Evolutionary conservation across 2,113 vertebrate species (phyloP), one percentile per base, ranked within the genome.

Genomic region (Zosterops borbonicus): DNA sequence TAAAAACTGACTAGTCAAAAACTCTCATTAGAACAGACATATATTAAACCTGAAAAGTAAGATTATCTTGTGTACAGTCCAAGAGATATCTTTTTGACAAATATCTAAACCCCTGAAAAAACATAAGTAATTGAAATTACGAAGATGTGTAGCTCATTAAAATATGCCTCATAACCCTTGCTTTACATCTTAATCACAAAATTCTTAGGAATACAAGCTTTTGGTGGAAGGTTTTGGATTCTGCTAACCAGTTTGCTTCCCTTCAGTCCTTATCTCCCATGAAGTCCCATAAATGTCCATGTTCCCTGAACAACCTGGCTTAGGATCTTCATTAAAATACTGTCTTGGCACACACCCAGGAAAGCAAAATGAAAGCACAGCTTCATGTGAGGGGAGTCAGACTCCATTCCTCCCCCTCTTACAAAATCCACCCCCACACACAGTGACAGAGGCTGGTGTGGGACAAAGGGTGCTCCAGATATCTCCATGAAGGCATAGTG

Each of bases 401-500:
- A 23, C 10, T 78, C 10, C 23, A 14, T 7, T 53, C 28, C 41
- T 81, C 55, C 29, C 24, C 42, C 20, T 80, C 13, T 60, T 18
- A 49, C 9, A 44, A 84, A 63, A n/a, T 33, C 6, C 31, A 37
- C 3, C 1, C 14, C 0, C 15, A 55, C 6, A 42, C 16, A 24
- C 3, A 49, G 5, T 0, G 3, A 46, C 0, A 39, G 9, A 73
- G 28, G 35, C 5, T 64, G 29, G 3, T 14, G 31, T 24, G n/a
- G 24, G 29, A 59, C 46, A 47, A 64, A 83, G 28, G 31, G 33
- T 50, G 22, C 9, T 77, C 35, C 24, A 41, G 12, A 31, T 55
- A 14, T 62, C 60, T 70, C 8, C 7, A 33, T n/a, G 70, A 78
- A 49, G 31, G 18, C 31, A 69, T 3, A 41, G 28, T 27, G 20